These are phyloP conservation scores for Dryadula phaetusa DNA, from an alignment of 2,888 invertebrate genomes.

Conservation along the genomic window DNA sequence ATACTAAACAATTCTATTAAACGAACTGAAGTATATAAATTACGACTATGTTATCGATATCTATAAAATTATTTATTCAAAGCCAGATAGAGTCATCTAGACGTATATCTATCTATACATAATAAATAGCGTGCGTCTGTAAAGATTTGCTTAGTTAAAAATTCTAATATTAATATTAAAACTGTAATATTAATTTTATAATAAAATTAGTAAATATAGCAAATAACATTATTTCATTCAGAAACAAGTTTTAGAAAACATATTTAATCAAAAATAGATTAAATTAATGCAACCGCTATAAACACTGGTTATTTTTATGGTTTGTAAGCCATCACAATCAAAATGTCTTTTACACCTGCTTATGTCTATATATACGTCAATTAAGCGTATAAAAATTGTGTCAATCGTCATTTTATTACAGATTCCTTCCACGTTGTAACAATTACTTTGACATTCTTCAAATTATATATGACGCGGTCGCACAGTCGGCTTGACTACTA, in stretches of 20 bases:
- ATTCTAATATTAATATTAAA: too few species aligned
- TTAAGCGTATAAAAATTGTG: slow-evolving; percentile 9
- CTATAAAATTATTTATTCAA: too few species aligned
- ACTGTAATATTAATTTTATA: too few species aligned
- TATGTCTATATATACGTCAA: not conserved
- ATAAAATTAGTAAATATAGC: too few species aligned
- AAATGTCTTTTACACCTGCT: slow-evolving; percentile 11
- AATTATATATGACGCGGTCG: not conserved
- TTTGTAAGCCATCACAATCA: not conserved
- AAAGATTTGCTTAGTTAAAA: too few species aligned
- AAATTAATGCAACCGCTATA: slow-evolving; percentile 6
- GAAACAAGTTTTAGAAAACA: too few species aligned
- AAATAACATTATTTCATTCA: not conserved
- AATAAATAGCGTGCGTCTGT: too few species aligned
- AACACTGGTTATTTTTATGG: slow-evolving; percentile 8
- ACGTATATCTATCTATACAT: too few species aligned
- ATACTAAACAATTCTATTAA: too few species aligned
- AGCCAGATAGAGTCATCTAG: too few species aligned
- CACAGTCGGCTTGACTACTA: not conserved
- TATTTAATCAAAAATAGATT: not conserved
- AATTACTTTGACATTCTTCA: not conserved
- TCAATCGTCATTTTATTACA: slow-evolving; percentile 5
- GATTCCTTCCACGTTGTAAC: not conserved
- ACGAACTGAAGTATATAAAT: too few species aligned
- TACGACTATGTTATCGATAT: too few species aligned